Base-by-base conservation (phyloP, 2,888 invertebrate species). In the Epinotia bilunana region DNA sequence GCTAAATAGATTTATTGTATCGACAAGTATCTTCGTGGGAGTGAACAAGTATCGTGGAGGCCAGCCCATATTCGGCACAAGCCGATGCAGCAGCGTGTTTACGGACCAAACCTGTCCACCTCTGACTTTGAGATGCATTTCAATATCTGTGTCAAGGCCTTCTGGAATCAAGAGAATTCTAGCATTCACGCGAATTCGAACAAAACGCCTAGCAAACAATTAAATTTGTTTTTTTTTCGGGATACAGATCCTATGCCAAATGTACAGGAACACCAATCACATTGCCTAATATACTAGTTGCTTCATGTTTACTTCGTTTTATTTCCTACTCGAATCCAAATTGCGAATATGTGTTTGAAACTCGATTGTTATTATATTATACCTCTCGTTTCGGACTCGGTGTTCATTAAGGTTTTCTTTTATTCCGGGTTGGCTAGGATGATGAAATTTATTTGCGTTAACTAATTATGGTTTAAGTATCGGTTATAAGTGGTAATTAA, bases 61-160 rank as follows among this genome's bases (percentile, higher is more conserved):
- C 72, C 68, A 65, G 23, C 64, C 85, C 86, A 82, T 86, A 85
- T 86, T 85, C 75, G 86, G 85, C 77, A 80, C 73, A 60, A 77
- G 78, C 67, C 67, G 72, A 55, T 78, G 77, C 80, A 83, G 77
- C 80, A 82, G 83, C 86, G 86, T 83, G 84, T 85, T 86, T 81
- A 81, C 81, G 82, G 62, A 46, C 49, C 58, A 64, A 84, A 83
- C 84, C 83, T 81, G 85, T 83, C 80, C 80, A 76, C 64, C 70
- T 78, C 80, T 86, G 87, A 84, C 88, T 87, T 87, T 86, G 86
- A 86, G 81, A 79, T 82, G 83, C 83, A 84, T 84, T 85, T 83
- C 80, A 84, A 84, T 86, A 87, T 83, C 83, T 81, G 81, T 88
- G 89, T 83, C 89, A 88, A 89, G 89, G 89, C 78, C 80, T 82